A percentile compares a stretch with the other conserved stretches of the same genome.
Evolutionary conservation across 1,140 invertebrate genomes (phyloP).

Genomic region (Bombus turneri): DNA sequence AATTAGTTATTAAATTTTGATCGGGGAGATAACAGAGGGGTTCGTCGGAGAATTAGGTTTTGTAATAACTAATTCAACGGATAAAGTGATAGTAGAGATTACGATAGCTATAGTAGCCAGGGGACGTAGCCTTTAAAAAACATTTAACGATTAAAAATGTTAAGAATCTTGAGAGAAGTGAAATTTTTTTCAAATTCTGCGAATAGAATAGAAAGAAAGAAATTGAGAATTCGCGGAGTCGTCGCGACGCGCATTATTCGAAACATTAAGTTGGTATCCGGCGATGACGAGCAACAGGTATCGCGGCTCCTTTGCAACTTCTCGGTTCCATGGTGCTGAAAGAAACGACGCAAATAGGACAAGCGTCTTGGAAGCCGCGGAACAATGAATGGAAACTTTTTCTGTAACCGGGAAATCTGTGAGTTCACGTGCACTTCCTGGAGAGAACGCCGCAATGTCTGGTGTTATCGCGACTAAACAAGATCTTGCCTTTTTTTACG

Average conservation of each 20-base stretch:
- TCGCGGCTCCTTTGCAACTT: constrained; percentile 64
- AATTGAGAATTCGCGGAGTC: neutral
- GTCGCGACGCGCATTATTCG: constrained; percentile 15
- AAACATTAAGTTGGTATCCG: constrained; percentile 66
- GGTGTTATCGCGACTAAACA: constrained; percentile 24
- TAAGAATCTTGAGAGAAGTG: neutral
- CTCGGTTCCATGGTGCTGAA: constrained; percentile 60
- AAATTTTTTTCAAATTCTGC: neutral
- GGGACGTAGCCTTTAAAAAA: neutral
- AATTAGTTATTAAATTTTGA: neutral
- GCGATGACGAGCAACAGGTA: constrained; percentile 67
- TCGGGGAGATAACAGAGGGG: neutral
- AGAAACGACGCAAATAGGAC: constrained; percentile 66
- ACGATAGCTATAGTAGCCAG: too few relatives aligned
- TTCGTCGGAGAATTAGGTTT: neutral
- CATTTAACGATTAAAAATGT: neutral
- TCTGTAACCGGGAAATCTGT: constrained; percentile 47
- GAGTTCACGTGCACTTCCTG: constrained; percentile 28
- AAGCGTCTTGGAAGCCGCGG: constrained; percentile 48
- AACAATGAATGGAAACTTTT: constrained; percentile 72
- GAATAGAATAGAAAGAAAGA: neutral
- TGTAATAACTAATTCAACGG: too few relatives aligned
- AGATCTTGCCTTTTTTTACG: neutral
- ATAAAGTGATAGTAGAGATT: too few relatives aligned
- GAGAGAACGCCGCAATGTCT: constrained; percentile 16